Base-by-base conservation (phyloP, 1,140 invertebrate species). In the Diploscapter pachys region DNA sequence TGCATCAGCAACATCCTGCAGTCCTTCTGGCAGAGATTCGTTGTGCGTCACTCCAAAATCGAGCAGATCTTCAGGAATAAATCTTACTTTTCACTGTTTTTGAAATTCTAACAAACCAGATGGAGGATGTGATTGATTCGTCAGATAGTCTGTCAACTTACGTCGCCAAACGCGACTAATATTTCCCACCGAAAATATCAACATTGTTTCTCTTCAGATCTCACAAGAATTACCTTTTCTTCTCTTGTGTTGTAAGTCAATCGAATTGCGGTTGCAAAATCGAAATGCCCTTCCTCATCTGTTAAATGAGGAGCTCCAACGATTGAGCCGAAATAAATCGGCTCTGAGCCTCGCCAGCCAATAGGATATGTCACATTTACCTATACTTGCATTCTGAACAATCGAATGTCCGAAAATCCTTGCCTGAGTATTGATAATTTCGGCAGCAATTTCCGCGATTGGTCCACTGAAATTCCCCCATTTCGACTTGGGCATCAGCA, bases 291-390 rank as follows among this genome's bases (percentile, higher is more conserved):
- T 59, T 83, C 78, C n/a, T 76, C 78, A 68, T 85, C 83, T n/a
- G 59, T 80, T 9, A 85, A 50, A 73, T 84, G 80, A n/a, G 82
- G 82, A 31, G 69, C 78, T 9, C 84, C 84, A 48, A 85, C 84
- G 3, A 85, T 73, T 3, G 83, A 80, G 11, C 82, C 83, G 65
- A 85, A 85, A 69, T 85, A 85, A 71, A 85, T 85, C n/a, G 83
- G 84, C 61, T 85, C 83, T n/a, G 82, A 81, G 56, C 83, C 83
- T n/a, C 83, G 76, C 83, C 83, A 85, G 8, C 83, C 83, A 62
- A 85, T 85, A 8, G 83, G 83, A 66, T 85, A 85, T 3, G 83
- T 85, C 11, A 85, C 81, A 75, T 85, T 83, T n/a, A 85, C 79
- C 83, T 84, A 66, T 62, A 71, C n/a, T 54, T 50, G 6, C 54